phyloP scores from a whole-genome alignment of 1,140 invertebrate species.

The Megathymus violae region DNA sequence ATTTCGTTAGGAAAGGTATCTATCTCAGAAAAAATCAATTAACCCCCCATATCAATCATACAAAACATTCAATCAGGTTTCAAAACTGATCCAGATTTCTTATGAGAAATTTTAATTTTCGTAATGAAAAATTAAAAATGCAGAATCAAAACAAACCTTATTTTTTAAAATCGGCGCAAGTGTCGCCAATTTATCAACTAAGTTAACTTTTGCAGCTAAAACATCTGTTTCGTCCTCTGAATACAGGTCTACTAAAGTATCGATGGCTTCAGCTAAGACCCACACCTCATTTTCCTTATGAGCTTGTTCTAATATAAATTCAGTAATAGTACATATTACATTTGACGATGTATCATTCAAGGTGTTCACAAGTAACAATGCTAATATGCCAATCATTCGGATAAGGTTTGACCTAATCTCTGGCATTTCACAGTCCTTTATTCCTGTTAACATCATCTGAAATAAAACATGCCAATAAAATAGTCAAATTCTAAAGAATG shows the following conservation, averaged over 20 bases:
- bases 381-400: conserved; percentile 87
- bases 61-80: too few relatives aligned
- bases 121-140: too few relatives aligned
- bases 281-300: conserved; percentile 85
- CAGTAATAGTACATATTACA: conserved; percentile 71
- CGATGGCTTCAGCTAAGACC: conserved; percentile 89
- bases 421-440: conserved; percentile 81
- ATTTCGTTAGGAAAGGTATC: too few relatives aligned
- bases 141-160: conserved; percentile 86
- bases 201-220: conserved; percentile 85
- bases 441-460: conserved; percentile 85
- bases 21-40: too few relatives aligned
- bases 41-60: too few relatives aligned
- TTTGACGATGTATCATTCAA: conserved; percentile 61
- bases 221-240: conserved; percentile 89
- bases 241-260: conserved; percentile 91
- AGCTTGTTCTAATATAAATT: conserved; percentile 84
- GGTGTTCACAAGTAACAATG: conserved; percentile 66
- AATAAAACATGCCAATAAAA: too few relatives aligned
- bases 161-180: conserved; percentile 86
- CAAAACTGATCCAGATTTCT: neutral
- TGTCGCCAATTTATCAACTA: conserved; percentile 85
- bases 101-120: too few relatives aligned
- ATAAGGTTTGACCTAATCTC: conserved; percentile 88
- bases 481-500: too few relatives aligned